phyloP scores from a whole-genome alignment of 1,140 invertebrate species.

The Procambarus clarkii region DNA sequence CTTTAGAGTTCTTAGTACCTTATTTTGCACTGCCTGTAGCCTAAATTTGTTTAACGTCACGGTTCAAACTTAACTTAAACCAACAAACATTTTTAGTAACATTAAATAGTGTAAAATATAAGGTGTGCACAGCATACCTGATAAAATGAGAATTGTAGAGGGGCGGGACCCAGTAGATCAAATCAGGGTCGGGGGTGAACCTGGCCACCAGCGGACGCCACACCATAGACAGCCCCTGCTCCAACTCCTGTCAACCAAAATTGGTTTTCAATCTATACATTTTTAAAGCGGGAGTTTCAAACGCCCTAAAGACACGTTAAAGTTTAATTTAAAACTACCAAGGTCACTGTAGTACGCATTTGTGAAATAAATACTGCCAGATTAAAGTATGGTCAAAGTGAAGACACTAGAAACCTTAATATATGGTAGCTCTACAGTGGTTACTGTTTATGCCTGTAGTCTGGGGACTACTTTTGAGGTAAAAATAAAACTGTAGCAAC shows the following conservation, averaged over 20 bases:
- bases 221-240: not conserved
- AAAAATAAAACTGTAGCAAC: no score
- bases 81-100: not conserved
- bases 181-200: not conserved
- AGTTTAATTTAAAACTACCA: no score
- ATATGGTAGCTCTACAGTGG: no score
- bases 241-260: not conserved
- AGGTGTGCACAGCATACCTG: not conserved
- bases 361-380: no score
- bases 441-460: no score
- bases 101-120: not conserved
- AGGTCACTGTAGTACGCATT: no score
- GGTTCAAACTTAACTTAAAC: not conserved
- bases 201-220: constrained; percentile 5
- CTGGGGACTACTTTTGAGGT: no score
- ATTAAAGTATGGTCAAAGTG: no score
- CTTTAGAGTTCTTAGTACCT: not conserved
- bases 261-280: no score
- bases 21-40: not conserved
- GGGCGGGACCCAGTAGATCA: constrained; percentile 16
- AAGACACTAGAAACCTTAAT: no score
- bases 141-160: not conserved
- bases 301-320: no score
- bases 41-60: not conserved
- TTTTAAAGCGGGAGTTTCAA: no score